Conservation (phyloP, 2,888 invertebrate genomes). For the Lithophane socia region DNA sequence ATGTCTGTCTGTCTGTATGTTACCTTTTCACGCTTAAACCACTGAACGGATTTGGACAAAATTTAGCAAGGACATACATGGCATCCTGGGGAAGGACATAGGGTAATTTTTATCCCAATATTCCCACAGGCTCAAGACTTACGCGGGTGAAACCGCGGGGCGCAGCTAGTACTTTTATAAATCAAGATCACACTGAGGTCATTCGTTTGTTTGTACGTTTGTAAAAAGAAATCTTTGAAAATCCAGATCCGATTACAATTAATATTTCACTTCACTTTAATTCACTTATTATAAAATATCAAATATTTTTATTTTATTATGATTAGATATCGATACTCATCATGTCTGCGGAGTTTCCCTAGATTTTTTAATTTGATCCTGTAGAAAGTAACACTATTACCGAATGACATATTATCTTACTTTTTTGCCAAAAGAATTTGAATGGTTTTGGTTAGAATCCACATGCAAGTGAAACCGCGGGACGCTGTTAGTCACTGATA, state of each 20-base stretch:
- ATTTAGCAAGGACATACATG: no score
- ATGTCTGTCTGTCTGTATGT: no score
- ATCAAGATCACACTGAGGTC: not conserved
- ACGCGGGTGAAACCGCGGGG: no score
- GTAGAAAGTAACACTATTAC: not conserved
- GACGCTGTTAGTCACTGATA: not conserved
- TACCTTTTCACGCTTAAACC: no score
- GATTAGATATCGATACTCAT: not conserved
- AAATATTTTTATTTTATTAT: not conserved
- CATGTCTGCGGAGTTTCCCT: not conserved
- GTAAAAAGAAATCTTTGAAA: not conserved
- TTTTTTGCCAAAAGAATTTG: not conserved
- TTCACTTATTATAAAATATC: not conserved
- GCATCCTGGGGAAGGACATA: no score
- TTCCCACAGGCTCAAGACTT: no score
- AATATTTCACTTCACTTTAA: no score
- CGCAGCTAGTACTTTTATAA: no score
- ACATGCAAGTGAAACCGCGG: not conserved
- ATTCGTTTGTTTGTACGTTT: not conserved
- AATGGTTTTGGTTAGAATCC: not conserved
- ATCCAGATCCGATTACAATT: no score
- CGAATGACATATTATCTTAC: not conserved
- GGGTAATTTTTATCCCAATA: no score
- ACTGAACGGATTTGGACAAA: no score
- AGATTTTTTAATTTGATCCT: not conserved